Base-by-base conservation (phyloP, 2,797 vertebrate genomes). In the Netta rufina region DNA sequence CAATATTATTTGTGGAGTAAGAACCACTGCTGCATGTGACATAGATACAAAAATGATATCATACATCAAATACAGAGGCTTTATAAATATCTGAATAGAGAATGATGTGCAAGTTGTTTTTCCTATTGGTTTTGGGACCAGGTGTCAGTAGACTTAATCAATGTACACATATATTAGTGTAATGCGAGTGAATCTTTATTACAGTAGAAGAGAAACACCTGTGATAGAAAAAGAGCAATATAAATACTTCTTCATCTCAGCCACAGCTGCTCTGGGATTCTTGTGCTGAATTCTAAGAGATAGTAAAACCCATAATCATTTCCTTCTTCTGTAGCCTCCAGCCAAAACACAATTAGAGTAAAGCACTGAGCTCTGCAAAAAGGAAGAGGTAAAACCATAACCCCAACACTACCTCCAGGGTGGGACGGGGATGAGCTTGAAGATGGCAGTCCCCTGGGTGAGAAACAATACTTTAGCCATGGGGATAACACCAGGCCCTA, bases 281-380 rank as follows among this genome's bases (percentile, higher is more conserved):
- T 92, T 88, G 36, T 81, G 43, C 66, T 73, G 93, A 90, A 86
- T 95, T 95, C 54, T 91, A 91, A 92, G 67, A 86, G 85, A 82
- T 3, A 70, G 90, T 53, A 89, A 95, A 92, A 39, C 83, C 88
- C 13, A 0, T 90, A 91, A 96, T 96, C 85, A 90, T 81, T 47
- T 90, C 77, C 65, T 88, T 91, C 89, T 96, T 92, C 77, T 81
- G 74, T 67, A 93, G 88, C 54, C 95, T 41, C 73, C 66, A 96
- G 95, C 92, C 95, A 87, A 96, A 96, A 94, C 88, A 92, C 88
- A 70, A 90, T 95, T 84, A 89, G 20, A 88, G 80, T 51, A 41
- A 73, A 91, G 36, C 11, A 43, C 16, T 11, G 25, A 76, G 90
- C 41, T 81, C 17, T 70, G 56, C 73, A 60, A 81, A 91, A 86